Conservation (phyloP, 2,888 invertebrate species). For the Drosophila melanosoma region DNA sequence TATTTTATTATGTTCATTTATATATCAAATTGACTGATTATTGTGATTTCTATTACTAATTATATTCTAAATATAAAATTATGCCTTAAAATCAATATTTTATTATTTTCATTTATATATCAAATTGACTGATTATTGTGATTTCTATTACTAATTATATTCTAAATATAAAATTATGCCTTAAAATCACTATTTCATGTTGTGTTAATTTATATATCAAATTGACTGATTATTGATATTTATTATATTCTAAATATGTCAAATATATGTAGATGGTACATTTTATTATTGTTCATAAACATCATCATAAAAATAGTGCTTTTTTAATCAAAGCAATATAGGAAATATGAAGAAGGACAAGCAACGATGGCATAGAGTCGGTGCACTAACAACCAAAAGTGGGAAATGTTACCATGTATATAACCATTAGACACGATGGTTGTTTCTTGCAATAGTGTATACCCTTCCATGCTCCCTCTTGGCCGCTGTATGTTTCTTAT, state of each 20-base stretch:
- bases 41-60: neutral
- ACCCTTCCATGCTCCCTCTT: conserved; percentile 10
- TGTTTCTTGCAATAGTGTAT: conserved; percentile 54
- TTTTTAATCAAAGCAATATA: neutral
- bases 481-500: conserved; percentile 40
- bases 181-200: neutral
- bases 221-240: neutral
- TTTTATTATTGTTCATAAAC: neutral
- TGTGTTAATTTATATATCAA: neutral
- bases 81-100: neutral
- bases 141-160: neutral
- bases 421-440: conserved; percentile 69
- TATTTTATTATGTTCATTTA: neutral
- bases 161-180: too few relatives aligned
- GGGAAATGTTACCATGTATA: conserved; percentile 65
- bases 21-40: neutral
- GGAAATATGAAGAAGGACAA: conserved; percentile 5
- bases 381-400: conserved; percentile 56
- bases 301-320: neutral
- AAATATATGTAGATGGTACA: neutral
- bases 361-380: conserved; percentile 2
- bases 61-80: too few relatives aligned
- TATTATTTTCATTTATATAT: neutral
- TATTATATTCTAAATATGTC: neutral
- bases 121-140: neutral